phyloP scores from a whole-genome alignment of 1,140 invertebrate genomes.

The Tetraneura akinire region DNA sequence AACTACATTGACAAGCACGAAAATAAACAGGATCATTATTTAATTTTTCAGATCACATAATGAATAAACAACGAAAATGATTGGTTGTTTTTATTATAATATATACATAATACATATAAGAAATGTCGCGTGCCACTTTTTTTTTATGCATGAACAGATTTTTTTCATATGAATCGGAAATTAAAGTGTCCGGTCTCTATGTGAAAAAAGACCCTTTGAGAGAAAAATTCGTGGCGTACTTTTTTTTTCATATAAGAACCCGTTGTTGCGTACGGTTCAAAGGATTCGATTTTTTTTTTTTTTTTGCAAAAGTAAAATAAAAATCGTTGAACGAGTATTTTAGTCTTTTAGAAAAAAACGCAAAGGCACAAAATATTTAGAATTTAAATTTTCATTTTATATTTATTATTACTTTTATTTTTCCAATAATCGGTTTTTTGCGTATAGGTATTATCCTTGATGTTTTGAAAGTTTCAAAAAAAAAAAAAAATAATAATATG shows the following conservation, averaged over 20 bases:
- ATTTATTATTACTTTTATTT: slow-evolving; percentile 24
- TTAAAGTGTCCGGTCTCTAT: slow-evolving; percentile 47
- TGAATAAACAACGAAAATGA: slow-evolving; percentile 42
- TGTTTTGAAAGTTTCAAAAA: too few species aligned
- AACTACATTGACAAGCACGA: slow-evolving; percentile 12
- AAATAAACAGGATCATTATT: slow-evolving; percentile 43
- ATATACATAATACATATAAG: slow-evolving; percentile 16
- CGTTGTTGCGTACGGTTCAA: slow-evolving; percentile 34
- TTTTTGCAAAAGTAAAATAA: slow-evolving; percentile 15
- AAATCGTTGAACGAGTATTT: slow-evolving; percentile 11
- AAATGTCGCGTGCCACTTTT: slow-evolving; percentile 37
- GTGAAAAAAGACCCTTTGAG: slow-evolving; percentile 37
- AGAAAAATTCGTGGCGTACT: slow-evolving; percentile 22
- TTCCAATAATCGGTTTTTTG: neutral
- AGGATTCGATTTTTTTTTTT: slow-evolving; percentile 34
- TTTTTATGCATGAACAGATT: slow-evolving; percentile 2
- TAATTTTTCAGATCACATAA: slow-evolving; percentile 35
- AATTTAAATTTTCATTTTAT: slow-evolving; percentile 28
- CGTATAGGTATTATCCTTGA: neutral
- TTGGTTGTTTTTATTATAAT: slow-evolving; percentile 15
- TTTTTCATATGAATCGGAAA: slow-evolving; percentile 28
- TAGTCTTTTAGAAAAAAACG: slow-evolving; percentile 16
- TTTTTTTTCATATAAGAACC: slow-evolving; percentile 16
- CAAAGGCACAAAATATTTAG: slow-evolving; percentile 26
- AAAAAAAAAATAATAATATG: too few species aligned